Conservation (phyloP, 1,140 invertebrate species). For the Leguminivora glycinivorella region DNA sequence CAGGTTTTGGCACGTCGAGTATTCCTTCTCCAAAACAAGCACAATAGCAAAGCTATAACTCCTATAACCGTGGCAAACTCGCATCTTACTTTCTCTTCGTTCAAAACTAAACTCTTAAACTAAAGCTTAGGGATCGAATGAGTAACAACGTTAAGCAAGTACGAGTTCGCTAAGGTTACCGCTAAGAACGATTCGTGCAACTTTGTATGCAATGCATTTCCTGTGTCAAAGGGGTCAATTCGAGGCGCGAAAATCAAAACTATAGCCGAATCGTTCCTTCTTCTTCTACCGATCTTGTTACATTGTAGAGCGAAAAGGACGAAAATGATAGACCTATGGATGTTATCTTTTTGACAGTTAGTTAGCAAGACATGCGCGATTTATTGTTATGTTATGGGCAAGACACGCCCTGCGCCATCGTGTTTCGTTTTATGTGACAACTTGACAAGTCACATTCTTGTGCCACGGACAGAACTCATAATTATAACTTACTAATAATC, state of each 20-base stretch:
- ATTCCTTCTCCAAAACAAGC: conserved; percentile 54
- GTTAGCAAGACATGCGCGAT: conserved; percentile 46
- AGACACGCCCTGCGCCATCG: not conserved
- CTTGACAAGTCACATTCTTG: not conserved
- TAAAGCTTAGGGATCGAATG: not conserved
- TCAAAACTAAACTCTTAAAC: not conserved
- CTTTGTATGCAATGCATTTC: conserved; percentile 4
- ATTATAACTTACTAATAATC: no score
- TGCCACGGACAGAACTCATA: no score
- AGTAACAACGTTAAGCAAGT: not conserved
- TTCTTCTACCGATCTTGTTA: not conserved
- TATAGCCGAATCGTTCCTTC: not conserved
- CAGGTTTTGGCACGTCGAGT: conserved; percentile 50
- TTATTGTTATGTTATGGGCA: conserved; percentile 34
- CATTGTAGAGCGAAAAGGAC: not conserved
- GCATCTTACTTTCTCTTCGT: not conserved
- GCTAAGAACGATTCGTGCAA: not conserved
- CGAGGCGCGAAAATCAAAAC: conserved; percentile 3
- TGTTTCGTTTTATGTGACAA: no score
- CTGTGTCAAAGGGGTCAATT: conserved; percentile 9
- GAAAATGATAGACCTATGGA: not conserved
- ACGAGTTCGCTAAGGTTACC: not conserved
- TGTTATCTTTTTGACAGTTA: conserved; percentile 50
- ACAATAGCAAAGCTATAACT: conserved; percentile 49
- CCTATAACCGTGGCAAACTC: not conserved